phyloP scores from a whole-genome alignment of 1,140 invertebrate genomes.

The Pseudomyrmex flavicornis region DNA sequence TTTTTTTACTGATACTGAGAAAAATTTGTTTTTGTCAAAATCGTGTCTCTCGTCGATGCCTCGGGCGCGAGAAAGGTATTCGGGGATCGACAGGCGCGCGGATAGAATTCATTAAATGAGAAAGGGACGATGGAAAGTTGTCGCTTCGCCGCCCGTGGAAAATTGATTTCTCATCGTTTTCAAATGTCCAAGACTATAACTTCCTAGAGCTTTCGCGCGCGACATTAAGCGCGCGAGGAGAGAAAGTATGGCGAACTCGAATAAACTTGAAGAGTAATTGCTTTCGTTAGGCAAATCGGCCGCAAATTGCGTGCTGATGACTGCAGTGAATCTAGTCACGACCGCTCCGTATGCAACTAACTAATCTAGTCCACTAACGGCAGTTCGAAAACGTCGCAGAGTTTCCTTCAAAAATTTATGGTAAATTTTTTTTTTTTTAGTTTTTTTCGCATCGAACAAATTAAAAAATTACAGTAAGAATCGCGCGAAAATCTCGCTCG shows the following conservation, averaged over 20 bases:
- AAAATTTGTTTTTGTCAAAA: background rate
- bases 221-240: constrained; percentile 9
- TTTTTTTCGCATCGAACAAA: too few relatives aligned
- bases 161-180: constrained; percentile 65
- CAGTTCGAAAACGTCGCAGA: constrained; percentile 20
- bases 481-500: constrained; percentile 42
- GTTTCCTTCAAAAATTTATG: constrained; percentile 1
- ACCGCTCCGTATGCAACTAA: constrained; percentile 15
- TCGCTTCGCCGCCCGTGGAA: constrained; percentile 44
- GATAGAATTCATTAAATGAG: constrained; percentile 62
- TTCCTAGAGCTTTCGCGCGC: constrained; percentile 38
- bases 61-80: constrained; percentile 1
- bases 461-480: constrained; percentile 45
- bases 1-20: too few relatives aligned
- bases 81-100: constrained; percentile 31
- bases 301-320: constrained; percentile 57
- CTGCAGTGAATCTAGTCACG: constrained; percentile 39
- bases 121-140: constrained; percentile 62
- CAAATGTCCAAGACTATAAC: constrained; percentile 36
- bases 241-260: constrained; percentile 25
- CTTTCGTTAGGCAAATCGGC: constrained; percentile 63
- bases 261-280: constrained; percentile 62
- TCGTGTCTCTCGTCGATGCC: background rate
- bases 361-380: background rate
- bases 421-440: background rate